Evolutionary conservation across 2,797 vertebrate species (phyloP).

Genomic region (Chelmon rostratus): DNA sequence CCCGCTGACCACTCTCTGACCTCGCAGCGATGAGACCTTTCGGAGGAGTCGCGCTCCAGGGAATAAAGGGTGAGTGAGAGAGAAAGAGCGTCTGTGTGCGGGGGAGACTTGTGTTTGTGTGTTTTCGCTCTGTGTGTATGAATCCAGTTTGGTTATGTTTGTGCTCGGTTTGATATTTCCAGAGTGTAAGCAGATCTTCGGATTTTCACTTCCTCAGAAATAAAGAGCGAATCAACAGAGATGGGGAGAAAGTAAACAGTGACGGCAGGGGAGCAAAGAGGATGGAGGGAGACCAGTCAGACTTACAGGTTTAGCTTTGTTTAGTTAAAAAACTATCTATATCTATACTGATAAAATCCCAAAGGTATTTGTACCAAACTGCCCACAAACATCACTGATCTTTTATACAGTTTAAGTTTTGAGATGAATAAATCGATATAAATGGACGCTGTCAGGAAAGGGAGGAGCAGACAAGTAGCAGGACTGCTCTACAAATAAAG

Average conservation of each 20-base stretch:
- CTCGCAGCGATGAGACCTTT: not conserved
- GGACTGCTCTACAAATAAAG: too few species aligned
- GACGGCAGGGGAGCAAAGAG: not conserved
- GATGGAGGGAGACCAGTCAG: not conserved
- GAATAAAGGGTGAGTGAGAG: not conserved
- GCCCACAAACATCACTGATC: not conserved
- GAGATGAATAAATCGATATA: not conserved
- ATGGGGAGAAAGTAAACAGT: conserved; percentile 11
- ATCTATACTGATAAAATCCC: not conserved
- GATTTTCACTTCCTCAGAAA: conserved; percentile 36
- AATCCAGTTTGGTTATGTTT: conserved; percentile 1
- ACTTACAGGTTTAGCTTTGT: not conserved
- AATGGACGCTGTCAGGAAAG: not conserved
- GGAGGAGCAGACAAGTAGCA: not conserved
- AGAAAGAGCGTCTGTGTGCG: conserved; percentile 3
- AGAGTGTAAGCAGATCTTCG: conserved; percentile 15
- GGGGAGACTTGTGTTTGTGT: conserved; percentile 24
- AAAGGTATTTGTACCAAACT: not conserved
- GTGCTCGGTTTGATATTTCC: not conserved
- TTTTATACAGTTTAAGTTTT: not conserved
- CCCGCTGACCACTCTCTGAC: conserved; percentile 27
- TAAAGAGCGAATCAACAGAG: not conserved
- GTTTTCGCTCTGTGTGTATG: conserved; percentile 1
- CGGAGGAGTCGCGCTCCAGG: not conserved
- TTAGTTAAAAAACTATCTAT: not conserved